These are phyloP conservation scores for Fundulus diaphanus DNA, from an alignment of 2,797 vertebrate genomes.

Conservation along the genomic window DNA sequence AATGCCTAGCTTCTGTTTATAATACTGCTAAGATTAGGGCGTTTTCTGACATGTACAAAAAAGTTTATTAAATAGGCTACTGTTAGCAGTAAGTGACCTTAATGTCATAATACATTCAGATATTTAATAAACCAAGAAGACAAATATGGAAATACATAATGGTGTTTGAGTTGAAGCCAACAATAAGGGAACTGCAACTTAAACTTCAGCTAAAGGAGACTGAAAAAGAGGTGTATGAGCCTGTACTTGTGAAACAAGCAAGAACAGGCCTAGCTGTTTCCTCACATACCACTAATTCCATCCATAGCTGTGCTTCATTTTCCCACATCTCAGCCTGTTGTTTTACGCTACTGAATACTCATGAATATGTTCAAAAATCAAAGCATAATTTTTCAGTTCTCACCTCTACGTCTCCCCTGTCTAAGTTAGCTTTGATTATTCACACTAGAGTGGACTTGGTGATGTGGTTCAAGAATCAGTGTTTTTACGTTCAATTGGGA, in stretches of 20 bases:
- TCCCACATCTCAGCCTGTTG: background rate
- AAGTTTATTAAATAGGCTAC: background rate
- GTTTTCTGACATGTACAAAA: background rate
- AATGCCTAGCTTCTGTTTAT: background rate
- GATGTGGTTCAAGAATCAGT: background rate
- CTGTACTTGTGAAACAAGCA: conserved; percentile 42
- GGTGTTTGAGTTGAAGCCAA: background rate
- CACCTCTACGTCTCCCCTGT: background rate
- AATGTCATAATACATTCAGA: background rate
- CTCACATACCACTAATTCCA: conserved; percentile 53
- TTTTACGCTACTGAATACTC: background rate
- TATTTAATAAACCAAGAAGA: background rate
- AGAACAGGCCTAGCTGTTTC: conserved; percentile 57
- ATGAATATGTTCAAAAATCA: background rate
- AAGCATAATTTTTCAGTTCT: background rate
- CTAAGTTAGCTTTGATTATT: background rate
- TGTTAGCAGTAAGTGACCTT: background rate
- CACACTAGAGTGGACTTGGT: background rate
- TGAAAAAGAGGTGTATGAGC: background rate
- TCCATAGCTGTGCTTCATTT: conserved; percentile 38
- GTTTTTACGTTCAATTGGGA: background rate
- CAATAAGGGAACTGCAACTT: background rate
- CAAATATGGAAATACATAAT: background rate
- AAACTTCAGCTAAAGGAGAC: background rate
- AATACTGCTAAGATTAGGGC: background rate